Conservation (phyloP, 2,113 vertebrate species). For the Scytalopus superciliaris region DNA sequence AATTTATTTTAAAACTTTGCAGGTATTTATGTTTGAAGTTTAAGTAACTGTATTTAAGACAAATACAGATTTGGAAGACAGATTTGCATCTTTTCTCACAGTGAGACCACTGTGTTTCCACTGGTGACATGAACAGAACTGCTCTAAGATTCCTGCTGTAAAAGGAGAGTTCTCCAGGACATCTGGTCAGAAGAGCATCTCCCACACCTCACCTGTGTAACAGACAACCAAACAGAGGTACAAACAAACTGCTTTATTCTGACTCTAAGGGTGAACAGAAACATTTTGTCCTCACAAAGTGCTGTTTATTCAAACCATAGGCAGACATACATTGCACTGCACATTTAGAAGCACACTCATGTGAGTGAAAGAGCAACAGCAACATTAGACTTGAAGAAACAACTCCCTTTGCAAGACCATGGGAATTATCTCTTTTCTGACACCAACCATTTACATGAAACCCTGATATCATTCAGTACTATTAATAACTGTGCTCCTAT, state of each 20-base stretch:
- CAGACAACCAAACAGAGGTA: neutral
- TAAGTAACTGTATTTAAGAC: neutral
- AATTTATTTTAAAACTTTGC: neutral
- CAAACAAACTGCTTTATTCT: neutral
- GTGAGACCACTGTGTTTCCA: neutral
- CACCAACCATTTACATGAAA: neutral
- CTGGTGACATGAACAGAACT: neutral
- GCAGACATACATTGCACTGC: neutral
- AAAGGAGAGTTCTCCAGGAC: neutral
- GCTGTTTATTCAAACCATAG: neutral
- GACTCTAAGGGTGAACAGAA: neutral
- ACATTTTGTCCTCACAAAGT: neutral
- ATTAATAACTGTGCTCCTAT: neutral
- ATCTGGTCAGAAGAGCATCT: too few species aligned
- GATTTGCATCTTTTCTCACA: neutral
- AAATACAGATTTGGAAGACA: neutral
- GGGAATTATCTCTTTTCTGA: neutral
- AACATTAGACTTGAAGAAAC: neutral
- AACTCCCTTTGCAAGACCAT: neutral
- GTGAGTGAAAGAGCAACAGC: neutral
- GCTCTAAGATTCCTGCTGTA: neutral
- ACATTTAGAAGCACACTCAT: rapidly evolving
- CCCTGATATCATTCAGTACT: neutral
- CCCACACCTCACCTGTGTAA: rapidly evolving
- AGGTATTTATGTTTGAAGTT: neutral